Evolutionary conservation across 2,113 vertebrate species (phyloP).

Genomic region (Paedocypris sp.): DNA sequence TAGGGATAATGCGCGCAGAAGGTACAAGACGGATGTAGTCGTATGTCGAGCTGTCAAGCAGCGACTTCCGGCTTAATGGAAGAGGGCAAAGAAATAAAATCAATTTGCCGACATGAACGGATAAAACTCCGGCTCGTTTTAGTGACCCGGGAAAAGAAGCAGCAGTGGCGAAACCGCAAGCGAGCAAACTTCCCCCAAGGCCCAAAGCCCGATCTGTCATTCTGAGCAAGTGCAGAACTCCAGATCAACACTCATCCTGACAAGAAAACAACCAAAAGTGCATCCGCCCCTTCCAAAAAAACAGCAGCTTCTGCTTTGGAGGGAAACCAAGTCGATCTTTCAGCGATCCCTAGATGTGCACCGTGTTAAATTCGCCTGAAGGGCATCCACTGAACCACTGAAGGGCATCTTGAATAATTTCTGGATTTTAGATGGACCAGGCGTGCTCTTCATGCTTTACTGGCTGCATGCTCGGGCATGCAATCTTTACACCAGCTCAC

Average conservation of each 20-base stretch:
- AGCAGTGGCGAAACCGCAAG: not conserved
- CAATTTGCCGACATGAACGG: slow-evolving; percentile 11
- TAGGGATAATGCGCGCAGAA: slow-evolving; percentile 32
- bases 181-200: not conserved
- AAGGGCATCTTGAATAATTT: slow-evolving; percentile 31
- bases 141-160: not conserved
- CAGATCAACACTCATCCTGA: slow-evolving; percentile 5
- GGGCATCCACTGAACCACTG: too few relatives aligned
- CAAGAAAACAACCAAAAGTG: slow-evolving; percentile 6
- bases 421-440: slow-evolving; percentile 16
- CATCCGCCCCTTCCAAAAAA: slow-evolving; percentile 13
- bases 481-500: not conserved
- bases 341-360: not conserved
- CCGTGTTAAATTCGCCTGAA: not conserved
- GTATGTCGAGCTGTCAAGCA: slow-evolving; percentile 28
- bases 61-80: slow-evolving; percentile 8
- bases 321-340: not conserved
- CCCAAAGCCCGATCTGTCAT: slow-evolving; percentile 16
- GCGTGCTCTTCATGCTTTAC: slow-evolving; percentile 7
- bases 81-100: not conserved
- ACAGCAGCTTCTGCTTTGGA: slow-evolving; percentile 1
- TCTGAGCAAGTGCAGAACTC: not conserved
- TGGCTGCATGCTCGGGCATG: not conserved
- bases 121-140: not conserved
- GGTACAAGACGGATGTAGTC: slow-evolving; percentile 22